phyloP scores from a whole-genome alignment of 2,888 invertebrate species.

The Pomacea canaliculata region DNA sequence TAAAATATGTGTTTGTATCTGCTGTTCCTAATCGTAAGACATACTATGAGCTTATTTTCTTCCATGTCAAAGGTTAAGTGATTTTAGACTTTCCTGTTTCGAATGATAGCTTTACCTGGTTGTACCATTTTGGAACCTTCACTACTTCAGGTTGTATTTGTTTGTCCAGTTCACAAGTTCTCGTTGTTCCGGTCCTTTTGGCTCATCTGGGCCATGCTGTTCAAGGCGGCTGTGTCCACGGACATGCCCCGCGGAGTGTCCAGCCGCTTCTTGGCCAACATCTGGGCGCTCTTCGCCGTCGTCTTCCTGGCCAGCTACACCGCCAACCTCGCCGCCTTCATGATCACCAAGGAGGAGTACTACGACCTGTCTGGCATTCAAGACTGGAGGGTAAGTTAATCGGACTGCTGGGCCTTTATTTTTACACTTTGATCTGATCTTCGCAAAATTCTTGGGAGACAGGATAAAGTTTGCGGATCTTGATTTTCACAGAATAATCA shows the following conservation, averaged over 20 bases:
- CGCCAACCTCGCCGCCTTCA: conserved; percentile 99
- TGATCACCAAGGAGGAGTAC: conserved; percentile 97
- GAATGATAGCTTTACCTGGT: too few species aligned
- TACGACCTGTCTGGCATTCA: conserved; percentile 91
- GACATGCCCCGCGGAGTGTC: conserved; percentile 98
- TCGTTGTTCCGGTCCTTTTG: conserved; percentile 94
- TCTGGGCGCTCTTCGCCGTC: conserved; percentile 83
- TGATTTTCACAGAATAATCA: too few species aligned
- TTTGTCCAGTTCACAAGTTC: conserved; percentile 65
- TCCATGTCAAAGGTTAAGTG: too few species aligned
- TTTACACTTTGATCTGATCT: not conserved
- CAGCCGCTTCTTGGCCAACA: conserved; percentile 74
- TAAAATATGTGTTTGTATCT: not conserved
- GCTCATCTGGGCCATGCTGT: conserved; percentile 99
- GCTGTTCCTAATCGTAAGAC: too few species aligned
- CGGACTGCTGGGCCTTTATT: too few species aligned
- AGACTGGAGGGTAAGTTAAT: conserved; percentile 75
- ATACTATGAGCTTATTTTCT: too few species aligned
- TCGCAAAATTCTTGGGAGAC: not conserved
- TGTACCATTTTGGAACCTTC: too few species aligned
- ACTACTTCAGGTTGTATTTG: too few species aligned
- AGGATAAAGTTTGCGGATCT: too few species aligned
- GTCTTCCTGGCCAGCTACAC: conserved; percentile 99
- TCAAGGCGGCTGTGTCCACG: conserved; percentile 97
- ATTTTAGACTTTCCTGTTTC: too few species aligned